These are phyloP conservation scores for Drepana falcataria DNA, from an alignment of 2,888 invertebrate genomes.

Conservation along the genomic window DNA sequence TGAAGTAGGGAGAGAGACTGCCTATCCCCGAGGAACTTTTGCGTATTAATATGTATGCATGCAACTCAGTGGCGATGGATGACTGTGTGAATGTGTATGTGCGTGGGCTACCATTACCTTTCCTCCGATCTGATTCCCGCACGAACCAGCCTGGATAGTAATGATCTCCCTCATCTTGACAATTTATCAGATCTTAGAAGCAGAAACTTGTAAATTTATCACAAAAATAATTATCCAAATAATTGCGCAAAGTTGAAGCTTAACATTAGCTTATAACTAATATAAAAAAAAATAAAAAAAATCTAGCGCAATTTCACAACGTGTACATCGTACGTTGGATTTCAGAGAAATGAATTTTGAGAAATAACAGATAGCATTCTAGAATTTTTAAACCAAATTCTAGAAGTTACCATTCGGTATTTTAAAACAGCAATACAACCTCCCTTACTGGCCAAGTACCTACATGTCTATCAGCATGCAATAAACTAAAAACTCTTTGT, in stretches of 20 bases:
- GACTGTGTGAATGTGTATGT: not conserved
- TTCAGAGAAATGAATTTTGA: conserved; percentile 44
- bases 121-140: conserved; percentile 78
- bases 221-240: conserved; percentile 36
- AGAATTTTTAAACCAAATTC: conserved; percentile 37
- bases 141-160: conserved; percentile 87
- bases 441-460: no score
- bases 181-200: conserved; percentile 39
- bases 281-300: conserved; percentile 50
- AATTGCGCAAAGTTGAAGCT: conserved; percentile 48
- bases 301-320: conserved; percentile 43
- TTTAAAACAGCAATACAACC: conserved; percentile 6
- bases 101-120: conserved; percentile 62
- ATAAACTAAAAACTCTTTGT: no score
- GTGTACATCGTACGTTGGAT: conserved; percentile 59
- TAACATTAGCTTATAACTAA: conserved; percentile 70
- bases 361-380: conserved; percentile 4
- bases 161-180: conserved; percentile 87
- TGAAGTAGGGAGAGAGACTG: no score
- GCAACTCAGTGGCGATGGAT: no score
- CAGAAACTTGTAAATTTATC: conserved; percentile 60
- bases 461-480: no score
- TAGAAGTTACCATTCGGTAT: conserved; percentile 27
- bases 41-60: no score
- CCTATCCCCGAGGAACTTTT: no score